These are phyloP conservation scores for Furnarius figulus DNA, from an alignment of 2,113 vertebrate genomes.

Conservation along the genomic window DNA sequence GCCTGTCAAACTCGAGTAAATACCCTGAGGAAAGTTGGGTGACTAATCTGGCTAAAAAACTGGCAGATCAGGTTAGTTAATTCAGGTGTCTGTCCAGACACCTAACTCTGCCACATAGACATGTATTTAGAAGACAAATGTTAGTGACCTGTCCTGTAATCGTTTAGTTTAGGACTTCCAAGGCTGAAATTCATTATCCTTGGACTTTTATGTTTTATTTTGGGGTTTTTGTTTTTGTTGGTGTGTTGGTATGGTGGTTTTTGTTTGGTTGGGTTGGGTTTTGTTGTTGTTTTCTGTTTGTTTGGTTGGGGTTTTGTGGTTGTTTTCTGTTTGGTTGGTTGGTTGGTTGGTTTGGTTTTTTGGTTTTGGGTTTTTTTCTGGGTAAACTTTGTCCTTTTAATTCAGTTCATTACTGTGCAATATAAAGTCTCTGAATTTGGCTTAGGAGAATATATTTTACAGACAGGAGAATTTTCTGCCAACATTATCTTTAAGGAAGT, in stretches of 20 bases:
- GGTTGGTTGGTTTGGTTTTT: too few species aligned
- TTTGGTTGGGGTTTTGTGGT: background rate
- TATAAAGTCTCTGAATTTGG: background rate
- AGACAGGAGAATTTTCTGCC: background rate
- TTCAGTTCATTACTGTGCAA: background rate
- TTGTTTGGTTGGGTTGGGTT: background rate
- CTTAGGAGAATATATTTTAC: background rate
- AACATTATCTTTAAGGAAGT: background rate
- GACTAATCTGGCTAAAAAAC: background rate
- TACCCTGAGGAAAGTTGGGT: background rate
- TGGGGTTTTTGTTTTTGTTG: background rate
- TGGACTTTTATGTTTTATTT: background rate
- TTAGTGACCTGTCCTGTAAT: background rate
- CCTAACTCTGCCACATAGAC: background rate
- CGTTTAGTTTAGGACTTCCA: background rate
- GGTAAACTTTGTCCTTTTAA: background rate
- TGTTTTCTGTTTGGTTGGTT: background rate
- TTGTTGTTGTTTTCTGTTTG: background rate
- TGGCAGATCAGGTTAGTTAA: background rate
- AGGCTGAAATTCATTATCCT: background rate
- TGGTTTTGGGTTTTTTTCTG: background rate
- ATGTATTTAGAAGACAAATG: background rate
- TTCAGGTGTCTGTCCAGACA: background rate
- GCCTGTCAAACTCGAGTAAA: background rate
- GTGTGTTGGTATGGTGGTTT: background rate